phyloP scores from a whole-genome alignment of 2,113 vertebrate species.

The Holacanthus passer region DNA sequence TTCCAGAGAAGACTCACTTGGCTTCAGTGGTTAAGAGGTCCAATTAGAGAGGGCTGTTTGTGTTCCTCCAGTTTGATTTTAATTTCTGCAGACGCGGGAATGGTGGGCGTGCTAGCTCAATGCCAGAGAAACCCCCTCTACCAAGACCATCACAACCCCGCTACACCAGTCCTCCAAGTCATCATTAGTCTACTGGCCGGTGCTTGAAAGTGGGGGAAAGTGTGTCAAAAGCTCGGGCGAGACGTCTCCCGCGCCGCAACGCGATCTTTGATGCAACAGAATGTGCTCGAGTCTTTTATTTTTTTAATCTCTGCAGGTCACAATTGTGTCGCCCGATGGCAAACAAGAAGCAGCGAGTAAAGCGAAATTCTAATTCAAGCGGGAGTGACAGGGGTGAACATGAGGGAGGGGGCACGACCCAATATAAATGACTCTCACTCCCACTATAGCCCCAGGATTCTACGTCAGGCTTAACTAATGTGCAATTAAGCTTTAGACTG shows the following conservation, averaged over 20 bases:
- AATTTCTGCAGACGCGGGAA: slow-evolving; percentile 68
- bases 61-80: slow-evolving; percentile 73
- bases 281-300: slow-evolving; percentile 30
- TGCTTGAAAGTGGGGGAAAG: slow-evolving; percentile 61
- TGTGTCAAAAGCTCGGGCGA: slow-evolving; percentile 65
- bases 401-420: slow-evolving; percentile 64
- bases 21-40: slow-evolving; percentile 78
- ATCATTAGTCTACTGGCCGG: slow-evolving; percentile 68
- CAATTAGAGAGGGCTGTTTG: slow-evolving; percentile 81
- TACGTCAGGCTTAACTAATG: slow-evolving; percentile 85
- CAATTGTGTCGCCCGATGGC: slow-evolving; percentile 52
- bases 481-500: slow-evolving; percentile 85
- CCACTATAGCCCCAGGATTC: slow-evolving; percentile 80
- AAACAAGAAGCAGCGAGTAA: slow-evolving; percentile 57
- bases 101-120: slow-evolving; percentile 21
- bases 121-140: slow-evolving; percentile 7
- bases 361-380: slow-evolving; percentile 68
- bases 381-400: slow-evolving; percentile 63
- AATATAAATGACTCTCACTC: slow-evolving; percentile 79
- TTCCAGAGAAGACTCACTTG: slow-evolving; percentile 74
- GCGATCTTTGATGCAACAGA: slow-evolving; percentile 63
- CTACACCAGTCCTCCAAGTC: slow-evolving; percentile 63
- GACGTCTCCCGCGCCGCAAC: slow-evolving; percentile 38
- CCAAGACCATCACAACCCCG: slow-evolving; percentile 6
- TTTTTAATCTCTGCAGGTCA: slow-evolving; percentile 55